phyloP scores from a whole-genome alignment of 37 sponge, comb jelly and placozoan species.

The Beroe ovata region DNA sequence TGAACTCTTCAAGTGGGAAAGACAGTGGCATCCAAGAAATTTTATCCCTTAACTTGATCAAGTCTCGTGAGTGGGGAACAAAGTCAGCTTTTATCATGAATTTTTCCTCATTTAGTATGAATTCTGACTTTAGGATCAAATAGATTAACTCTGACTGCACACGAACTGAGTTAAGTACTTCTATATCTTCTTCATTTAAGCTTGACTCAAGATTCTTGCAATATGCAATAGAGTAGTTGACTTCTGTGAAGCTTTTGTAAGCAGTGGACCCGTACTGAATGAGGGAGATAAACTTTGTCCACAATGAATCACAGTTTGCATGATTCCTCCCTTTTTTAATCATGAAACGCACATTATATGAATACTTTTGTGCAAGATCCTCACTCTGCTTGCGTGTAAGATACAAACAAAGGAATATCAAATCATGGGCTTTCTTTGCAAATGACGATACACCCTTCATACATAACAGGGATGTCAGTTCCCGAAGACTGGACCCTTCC shows the following conservation, averaged over 20 bases:
- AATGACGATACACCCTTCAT: not conserved
- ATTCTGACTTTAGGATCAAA: not conserved
- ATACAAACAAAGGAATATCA: constrained; percentile 11
- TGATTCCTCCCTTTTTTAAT: not conserved
- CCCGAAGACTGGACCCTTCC: not conserved
- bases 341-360: constrained; percentile 17
- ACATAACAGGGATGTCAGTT: not conserved
- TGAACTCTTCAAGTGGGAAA: constrained; percentile 37
- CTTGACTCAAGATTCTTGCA: not conserved
- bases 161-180: not conserved
- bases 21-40: constrained; percentile 3
- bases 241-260: constrained; percentile 5
- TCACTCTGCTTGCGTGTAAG: not conserved
- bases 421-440: not conserved
- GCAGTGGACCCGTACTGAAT: not conserved
- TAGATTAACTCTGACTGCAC: constrained; percentile 19
- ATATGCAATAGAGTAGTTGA: constrained; percentile 4
- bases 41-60: not conserved
- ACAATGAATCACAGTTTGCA: not conserved
- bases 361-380: not conserved
- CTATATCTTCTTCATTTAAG: not conserved
- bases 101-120: not conserved
- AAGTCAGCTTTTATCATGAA: not conserved
- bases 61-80: constrained; percentile 22
- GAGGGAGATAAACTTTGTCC: constrained; percentile 2